Evolutionary conservation across 2,797 vertebrate species (phyloP).

Genomic region (Gymnodraco acuticeps): DNA sequence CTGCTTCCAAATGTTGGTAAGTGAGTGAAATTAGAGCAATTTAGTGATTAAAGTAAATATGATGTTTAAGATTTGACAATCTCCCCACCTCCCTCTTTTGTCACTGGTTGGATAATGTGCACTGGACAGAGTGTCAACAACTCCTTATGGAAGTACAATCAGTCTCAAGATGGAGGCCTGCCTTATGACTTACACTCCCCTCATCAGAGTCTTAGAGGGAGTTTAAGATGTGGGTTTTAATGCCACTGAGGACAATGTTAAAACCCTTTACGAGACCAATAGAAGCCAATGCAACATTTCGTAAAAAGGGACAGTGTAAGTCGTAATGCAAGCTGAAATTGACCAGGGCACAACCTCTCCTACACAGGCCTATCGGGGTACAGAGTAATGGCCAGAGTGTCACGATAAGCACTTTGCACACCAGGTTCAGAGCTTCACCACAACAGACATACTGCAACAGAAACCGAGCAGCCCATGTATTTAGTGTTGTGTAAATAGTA

Average conservation of each 20-base stretch:
- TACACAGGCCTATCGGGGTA: slow-evolving; percentile 81
- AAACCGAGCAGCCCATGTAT: slow-evolving; percentile 22
- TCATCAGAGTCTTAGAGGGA: slow-evolving; percentile 32
- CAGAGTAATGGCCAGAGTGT: slow-evolving; percentile 81
- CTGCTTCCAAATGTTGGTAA: slow-evolving; percentile 34
- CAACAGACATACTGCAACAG: slow-evolving; percentile 33
- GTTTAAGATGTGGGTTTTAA: slow-evolving; percentile 60
- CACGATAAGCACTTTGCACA: slow-evolving; percentile 84
- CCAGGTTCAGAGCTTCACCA: slow-evolving; percentile 73
- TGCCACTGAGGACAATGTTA: slow-evolving; percentile 35
- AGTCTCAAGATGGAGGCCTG: slow-evolving; percentile 85
- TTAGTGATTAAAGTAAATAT: slow-evolving; percentile 10
- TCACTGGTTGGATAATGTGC: slow-evolving; percentile 81
- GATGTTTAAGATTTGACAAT: slow-evolving; percentile 42
- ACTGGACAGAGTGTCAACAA: slow-evolving; percentile 84
- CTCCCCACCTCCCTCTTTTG: slow-evolving; percentile 81
- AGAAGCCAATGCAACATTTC: slow-evolving; percentile 52
- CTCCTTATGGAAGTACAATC: slow-evolving; percentile 81
- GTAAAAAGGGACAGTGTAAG: slow-evolving; percentile 72
- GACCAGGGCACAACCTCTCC: slow-evolving; percentile 84
- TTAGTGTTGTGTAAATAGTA: slow-evolving; percentile 9
- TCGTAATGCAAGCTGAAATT: slow-evolving; percentile 82
- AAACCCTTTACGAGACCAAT: slow-evolving; percentile 60
- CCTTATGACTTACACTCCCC: slow-evolving; percentile 85
- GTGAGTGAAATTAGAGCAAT: slow-evolving; percentile 37